Evolutionary conservation across 1,140 invertebrate species (phyloP), one percentile per base, ranked within the genome.

Genomic region (Zaprionus tsacasi): DNA sequence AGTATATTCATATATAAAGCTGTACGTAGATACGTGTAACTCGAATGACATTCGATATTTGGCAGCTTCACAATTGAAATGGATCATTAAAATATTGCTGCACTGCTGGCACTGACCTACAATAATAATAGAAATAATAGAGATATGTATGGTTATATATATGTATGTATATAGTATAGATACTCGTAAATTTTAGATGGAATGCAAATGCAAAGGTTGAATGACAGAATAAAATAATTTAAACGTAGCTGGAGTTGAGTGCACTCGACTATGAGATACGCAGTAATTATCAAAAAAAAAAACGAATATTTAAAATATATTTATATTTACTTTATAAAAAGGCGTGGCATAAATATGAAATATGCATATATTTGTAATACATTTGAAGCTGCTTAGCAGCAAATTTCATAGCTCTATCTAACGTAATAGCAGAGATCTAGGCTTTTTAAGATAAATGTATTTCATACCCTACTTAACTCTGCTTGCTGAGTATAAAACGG

Each of bases 21-120:
- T 6, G 25, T 27, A 50, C 17, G 11, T 33, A 43, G 21, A 30
- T 60, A 30, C 27, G 6, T 25, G 35, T 30, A 54, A 67, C 43
- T 67, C 45, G 4, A 13, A 35, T 50, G 65, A 27, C 55, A 67
- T 67, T 67, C 56, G 40, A 67, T 67, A 67, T 57, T 58, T 17
- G 40, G 57, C 30, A 36, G 33, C 58, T 50, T 60, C 36, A 36
- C 56, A 54, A 52, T 27, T 27, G 8, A 61, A 61, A 74, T 57
- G 57, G 40, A 56, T 57, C 58, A 74, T 74, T 69, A 61, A 63
- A 69, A 74, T 69, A 69, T 74, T 30, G 25, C 15, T 63, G 71
- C 58, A 70, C 35, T 57, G 27, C 56, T 50, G 71, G 66, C 71
- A 70, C 66, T 74, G 71, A 74, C 71, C 71, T 74, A 74, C 66